Base-by-base conservation (phyloP, 1,140 invertebrate genomes). In the Dendroctonus valens region DNA sequence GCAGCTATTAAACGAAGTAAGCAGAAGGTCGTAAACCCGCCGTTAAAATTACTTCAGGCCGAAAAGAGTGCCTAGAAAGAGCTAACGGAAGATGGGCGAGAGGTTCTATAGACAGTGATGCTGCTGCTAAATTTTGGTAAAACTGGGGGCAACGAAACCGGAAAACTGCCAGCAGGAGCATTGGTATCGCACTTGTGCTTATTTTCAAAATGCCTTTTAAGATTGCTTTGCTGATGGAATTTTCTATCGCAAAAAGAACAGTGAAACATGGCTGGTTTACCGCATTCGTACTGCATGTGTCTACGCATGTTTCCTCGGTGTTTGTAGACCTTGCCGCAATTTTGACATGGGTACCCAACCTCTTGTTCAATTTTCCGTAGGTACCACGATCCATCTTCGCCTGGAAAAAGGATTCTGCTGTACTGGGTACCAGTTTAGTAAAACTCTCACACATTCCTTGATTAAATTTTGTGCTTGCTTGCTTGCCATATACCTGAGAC, bases 301-400 rank as follows among this genome's bases (percentile, higher is more conserved):
- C 78, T 76, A 68, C 37, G 80, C 80, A 69, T 79, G 76, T 76
- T 81, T 80, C 81, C 81, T 63, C 79, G 81, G 65, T 83, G 80
- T 67, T 81, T 83, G 76, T 85, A 85, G 62, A 77, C 70, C 62
- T 76, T 79, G 40, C 74, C 74, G 69, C 81, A 82, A 41, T 76
- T 76, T 55, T 37, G 60, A 67, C 81, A 82, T 38, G 77, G 79
- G 70, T 82, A 82, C 14, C 74, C 74, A 70, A 76, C 74, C 44
- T 72, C 73, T 11, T 69, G 69, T 61, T 73, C 74, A 54, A 70
- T 71, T 51, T 75, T 70, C 49, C 66, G 62, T 55, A 74, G 71
- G 72, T 69, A 73, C 74, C 74, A 75, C 70, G 70, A 70, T 60
- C 66, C 63, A 66, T 67, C 71, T 54, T 72, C 67, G 50, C 75